Conservation (phyloP, 2,888 invertebrate species). For the Thecophora atra region DNA sequence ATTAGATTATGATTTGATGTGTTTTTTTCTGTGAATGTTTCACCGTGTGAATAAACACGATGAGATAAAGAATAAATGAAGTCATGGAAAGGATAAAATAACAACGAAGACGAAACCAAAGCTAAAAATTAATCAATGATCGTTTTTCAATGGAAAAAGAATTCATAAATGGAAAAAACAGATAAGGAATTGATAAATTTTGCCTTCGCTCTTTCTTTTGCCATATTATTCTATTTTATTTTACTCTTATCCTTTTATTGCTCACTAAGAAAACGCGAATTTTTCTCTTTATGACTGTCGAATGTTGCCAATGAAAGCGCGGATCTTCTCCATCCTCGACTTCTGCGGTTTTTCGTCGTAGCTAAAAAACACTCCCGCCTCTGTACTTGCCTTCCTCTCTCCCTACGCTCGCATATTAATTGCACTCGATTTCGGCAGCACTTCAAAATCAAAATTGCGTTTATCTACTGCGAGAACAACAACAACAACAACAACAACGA, state of each 20-base stretch:
- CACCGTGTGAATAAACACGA: constrained; percentile 1
- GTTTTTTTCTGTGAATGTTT: not conserved
- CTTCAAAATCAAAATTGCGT: constrained; percentile 30
- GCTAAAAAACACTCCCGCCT: no score
- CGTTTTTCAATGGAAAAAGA: not conserved
- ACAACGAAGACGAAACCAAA: not conserved
- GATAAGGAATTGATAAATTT: no score
- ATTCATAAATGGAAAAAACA: not conserved
- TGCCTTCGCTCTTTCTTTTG: no score
- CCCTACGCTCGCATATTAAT: constrained; percentile 23
- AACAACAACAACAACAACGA: no score
- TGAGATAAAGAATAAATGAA: not conserved
- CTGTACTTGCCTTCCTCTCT: not conserved
- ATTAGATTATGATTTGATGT: constrained; percentile 13
- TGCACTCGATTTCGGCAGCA: constrained; percentile 30
- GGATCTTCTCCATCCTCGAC: constrained; percentile 16
- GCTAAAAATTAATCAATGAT: not conserved
- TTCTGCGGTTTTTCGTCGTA: not conserved
- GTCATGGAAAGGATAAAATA: not conserved
- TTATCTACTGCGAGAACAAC: no score
- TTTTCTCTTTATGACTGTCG: constrained; percentile 30
- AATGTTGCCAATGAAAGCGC: constrained; percentile 24
- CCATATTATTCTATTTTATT: no score
- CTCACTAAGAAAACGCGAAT: no score
- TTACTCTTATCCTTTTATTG: no score